These are phyloP conservation scores for Sinocyclocheilus grahami DNA, from an alignment of 2,113 vertebrate genomes.

Conservation along the genomic window DNA sequence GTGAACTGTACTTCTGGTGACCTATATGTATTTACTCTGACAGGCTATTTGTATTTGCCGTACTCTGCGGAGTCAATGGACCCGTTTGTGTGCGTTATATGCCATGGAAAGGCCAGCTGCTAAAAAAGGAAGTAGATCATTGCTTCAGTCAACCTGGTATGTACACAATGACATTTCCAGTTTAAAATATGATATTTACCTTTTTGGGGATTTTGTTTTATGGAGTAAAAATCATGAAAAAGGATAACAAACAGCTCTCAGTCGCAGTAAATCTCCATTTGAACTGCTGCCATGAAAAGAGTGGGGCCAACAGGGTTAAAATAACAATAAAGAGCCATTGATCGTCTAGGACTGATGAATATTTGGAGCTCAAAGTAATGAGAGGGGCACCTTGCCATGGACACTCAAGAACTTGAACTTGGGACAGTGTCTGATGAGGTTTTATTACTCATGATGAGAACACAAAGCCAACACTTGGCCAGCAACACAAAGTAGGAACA, in stretches of 20 bases:
- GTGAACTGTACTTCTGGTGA: constrained; percentile 46
- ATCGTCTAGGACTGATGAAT: constrained; percentile 36
- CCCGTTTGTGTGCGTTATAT: neutral
- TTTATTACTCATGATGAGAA: constrained; percentile 31
- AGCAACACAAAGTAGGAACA: neutral
- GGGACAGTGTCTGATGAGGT: constrained; percentile 28
- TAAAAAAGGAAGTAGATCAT: constrained; percentile 40
- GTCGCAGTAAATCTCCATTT: constrained; percentile 24
- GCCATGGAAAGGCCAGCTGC: constrained; percentile 40
- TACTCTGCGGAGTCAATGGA: constrained; percentile 35
- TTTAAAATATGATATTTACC: constrained; percentile 14
- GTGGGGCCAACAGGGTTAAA: neutral
- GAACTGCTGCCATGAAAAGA: constrained; percentile 21
- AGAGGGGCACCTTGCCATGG: constrained; percentile 32
- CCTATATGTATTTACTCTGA: constrained; percentile 44
- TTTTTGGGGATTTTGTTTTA: neutral
- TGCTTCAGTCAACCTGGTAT: neutral
- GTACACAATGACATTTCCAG: neutral
- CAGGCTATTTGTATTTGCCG: constrained; percentile 42
- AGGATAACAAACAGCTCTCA: constrained; percentile 25
- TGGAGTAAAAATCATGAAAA: constrained; percentile 23
- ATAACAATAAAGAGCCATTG: constrained; percentile 48
- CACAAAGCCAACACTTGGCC: constrained; percentile 17
- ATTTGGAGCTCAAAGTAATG: constrained; percentile 38
- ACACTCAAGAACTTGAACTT: constrained; percentile 28